phyloP scores from a whole-genome alignment of 2,797 vertebrate species.

The Microhierax caerulescens region DNA sequence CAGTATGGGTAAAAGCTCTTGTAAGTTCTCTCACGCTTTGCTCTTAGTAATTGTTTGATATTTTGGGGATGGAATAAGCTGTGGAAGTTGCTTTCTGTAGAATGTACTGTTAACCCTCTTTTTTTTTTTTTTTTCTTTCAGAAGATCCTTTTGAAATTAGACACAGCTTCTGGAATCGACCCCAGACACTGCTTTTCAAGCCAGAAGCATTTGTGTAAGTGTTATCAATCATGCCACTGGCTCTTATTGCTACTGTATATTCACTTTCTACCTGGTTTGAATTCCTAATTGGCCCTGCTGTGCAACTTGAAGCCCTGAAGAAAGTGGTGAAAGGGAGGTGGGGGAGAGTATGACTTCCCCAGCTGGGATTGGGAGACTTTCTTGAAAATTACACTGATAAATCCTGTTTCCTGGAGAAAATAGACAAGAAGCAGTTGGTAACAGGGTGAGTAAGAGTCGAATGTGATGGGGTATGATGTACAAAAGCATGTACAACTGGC shows the following conservation, averaged over 20 bases:
- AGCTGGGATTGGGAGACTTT: neutral
- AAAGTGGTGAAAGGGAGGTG: neutral
- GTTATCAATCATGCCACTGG: slow-evolving; percentile 13
- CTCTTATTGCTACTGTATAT: slow-evolving; percentile 14
- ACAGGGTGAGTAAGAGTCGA: slow-evolving; percentile 1
- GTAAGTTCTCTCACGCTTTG: neutral
- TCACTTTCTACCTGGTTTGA: slow-evolving; percentile 43
- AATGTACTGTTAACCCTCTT: neutral
- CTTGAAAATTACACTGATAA: neutral
- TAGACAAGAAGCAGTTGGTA: slow-evolving; percentile 19
- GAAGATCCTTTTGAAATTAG: slow-evolving; percentile 46
- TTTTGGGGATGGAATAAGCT: slow-evolving; percentile 21
- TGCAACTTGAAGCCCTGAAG: neutral
- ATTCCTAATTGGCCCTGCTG: neutral
- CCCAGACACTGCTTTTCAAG: slow-evolving; percentile 14
- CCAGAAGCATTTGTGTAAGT: slow-evolving; percentile 27
- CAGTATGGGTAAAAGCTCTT: neutral
- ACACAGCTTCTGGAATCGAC: slow-evolving; percentile 26
- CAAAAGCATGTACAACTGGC: slow-evolving; percentile 4
- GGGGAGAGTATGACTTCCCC: neutral
- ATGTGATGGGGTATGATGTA: neutral
- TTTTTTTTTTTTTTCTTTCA: neutral
- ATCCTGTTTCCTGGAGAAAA: slow-evolving; percentile 11
- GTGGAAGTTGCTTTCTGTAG: slow-evolving; percentile 11
- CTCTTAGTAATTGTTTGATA: slow-evolving; percentile 24